Base-by-base conservation (phyloP, 2,888 invertebrate species). In the Dermolepida albohirtum region DNA sequence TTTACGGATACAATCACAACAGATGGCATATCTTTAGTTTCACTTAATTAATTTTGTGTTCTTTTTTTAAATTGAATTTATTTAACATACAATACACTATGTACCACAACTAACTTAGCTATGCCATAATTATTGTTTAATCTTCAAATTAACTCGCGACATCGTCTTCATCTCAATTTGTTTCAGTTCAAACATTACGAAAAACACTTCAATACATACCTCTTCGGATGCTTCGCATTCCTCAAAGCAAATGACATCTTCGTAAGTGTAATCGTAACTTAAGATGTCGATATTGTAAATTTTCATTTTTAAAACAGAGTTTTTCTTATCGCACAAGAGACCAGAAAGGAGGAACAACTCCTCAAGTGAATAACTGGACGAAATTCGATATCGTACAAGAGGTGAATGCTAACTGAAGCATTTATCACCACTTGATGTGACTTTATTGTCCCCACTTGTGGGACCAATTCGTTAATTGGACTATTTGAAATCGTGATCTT, bases 211-310 rank as follows among this genome's bases (percentile, higher is more conserved):
- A 2, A 4, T 29, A 34, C 34, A 34, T 55, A 66, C 66, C 66
- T 66, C 66, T 22, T 66, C 47, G 5, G 66, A 57, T 11, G 55
- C 57, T 43, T 66, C 66, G 14, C 49, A 54, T 14, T 66, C 66
- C 17, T 66, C 66, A 11, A 47, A 47, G 16, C 54, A 66, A 12
- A n/a, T 10, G 2, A 49, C 57, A 5, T 66, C 54, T 0, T 44
- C 66, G n/a, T 44, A 43, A 11, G 51, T 6, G 29, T 41, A 39
- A 51, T 64, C 50, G 12, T 64, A 64, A 14, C 57, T 44, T 27
- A 57, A 43, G 14, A 57, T 57, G 0, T 57, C 57, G 7, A 57
- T 57, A 12, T 7, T 43, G 22, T 57, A 43, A 7, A 57, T 57
- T 22, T 57, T 57, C 57, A 57, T 57, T 43, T 44, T 44, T 4